A percentile compares a stretch with the other conserved stretches of the same genome.
phyloP scores from a whole-genome alignment of 2,888 invertebrate species.

The Tolmerus cingulatus region DNA sequence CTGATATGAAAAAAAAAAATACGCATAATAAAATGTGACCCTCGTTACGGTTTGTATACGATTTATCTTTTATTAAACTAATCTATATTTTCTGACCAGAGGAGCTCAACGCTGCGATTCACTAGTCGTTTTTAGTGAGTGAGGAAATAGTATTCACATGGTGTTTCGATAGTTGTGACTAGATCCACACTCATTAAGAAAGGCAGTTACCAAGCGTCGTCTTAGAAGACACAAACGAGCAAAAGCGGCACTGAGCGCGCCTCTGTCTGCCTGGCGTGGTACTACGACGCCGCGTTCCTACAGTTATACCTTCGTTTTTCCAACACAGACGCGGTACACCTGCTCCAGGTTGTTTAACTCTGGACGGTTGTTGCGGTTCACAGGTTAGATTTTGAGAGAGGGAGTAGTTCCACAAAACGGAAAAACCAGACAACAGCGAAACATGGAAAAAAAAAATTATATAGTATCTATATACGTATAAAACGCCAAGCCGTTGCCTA shows the following conservation, averaged over 20 bases:
- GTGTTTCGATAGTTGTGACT: constrained; percentile 60
- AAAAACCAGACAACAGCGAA: not conserved
- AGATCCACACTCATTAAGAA: constrained; percentile 66
- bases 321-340: constrained; percentile 17
- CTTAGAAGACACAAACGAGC: constrained; percentile 18
- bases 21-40: not conserved
- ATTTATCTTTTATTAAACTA: constrained; percentile 1
- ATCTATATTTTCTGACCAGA: not conserved
- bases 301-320: not conserved
- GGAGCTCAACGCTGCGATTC: not conserved
- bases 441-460: not conserved
- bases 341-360: constrained; percentile 40
- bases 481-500: not conserved
- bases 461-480: not conserved
- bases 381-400: constrained; percentile 44
- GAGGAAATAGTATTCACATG: constrained; percentile 64
- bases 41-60: constrained; percentile 16
- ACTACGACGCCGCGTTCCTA: not conserved
- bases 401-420: constrained; percentile 11
- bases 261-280: not conserved
- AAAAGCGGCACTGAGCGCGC: not conserved
- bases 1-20: not conserved
- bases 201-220: constrained; percentile 55
- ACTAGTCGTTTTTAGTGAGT: constrained; percentile 63
- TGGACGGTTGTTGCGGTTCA: constrained; percentile 42